Conservation (phyloP, 2,113 vertebrate species). For the Sphyrna mokarran region DNA sequence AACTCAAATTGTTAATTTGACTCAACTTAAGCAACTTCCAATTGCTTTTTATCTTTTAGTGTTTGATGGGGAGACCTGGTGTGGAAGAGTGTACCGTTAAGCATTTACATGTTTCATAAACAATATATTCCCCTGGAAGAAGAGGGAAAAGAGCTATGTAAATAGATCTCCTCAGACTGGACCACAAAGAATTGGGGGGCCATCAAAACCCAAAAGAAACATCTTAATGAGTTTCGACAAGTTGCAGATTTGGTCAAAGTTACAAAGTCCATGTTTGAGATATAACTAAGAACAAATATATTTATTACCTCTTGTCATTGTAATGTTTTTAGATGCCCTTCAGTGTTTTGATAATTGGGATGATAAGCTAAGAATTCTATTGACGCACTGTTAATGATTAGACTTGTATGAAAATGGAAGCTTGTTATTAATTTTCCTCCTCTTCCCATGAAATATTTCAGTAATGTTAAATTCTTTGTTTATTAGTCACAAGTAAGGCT, state of each 20-base stretch:
- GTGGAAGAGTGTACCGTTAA: background rate
- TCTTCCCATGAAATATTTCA: background rate
- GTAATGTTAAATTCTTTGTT: background rate
- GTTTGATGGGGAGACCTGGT: background rate
- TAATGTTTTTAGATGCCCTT: conserved; percentile 15
- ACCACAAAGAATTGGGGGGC: background rate
- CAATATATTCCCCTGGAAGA: background rate
- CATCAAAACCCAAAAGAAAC: background rate
- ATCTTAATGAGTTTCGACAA: background rate
- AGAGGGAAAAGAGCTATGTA: too few species aligned
- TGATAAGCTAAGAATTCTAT: background rate
- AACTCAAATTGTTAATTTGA: background rate
- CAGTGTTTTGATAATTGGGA: conserved; percentile 23
- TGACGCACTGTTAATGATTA: conserved; percentile 30
- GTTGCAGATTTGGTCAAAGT: background rate
- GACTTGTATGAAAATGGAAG: background rate
- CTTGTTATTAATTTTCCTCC: background rate
- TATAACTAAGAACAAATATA: background rate
- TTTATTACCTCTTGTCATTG: conserved; percentile 22
- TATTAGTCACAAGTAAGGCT: too few species aligned
- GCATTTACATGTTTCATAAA: background rate
- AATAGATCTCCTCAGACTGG: background rate
- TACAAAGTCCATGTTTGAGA: background rate
- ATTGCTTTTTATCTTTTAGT: background rate
- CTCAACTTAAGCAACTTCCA: background rate